These are phyloP conservation scores for Vipera latastei DNA, from an alignment of 2,797 vertebrate genomes.

Conservation along the genomic window DNA sequence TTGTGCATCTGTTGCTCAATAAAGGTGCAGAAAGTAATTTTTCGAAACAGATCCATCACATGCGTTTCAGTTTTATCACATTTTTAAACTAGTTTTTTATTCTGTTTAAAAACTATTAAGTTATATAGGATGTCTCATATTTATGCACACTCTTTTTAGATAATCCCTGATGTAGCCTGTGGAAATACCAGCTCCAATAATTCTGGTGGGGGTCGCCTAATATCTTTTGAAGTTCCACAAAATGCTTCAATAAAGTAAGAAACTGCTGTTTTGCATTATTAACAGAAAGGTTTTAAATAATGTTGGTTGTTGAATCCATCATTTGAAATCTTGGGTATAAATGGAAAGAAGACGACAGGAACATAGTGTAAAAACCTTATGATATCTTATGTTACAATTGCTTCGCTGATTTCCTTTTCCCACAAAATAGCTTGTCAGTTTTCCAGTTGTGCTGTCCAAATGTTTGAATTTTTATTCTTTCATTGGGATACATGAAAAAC, in stretches of 20 bases:
- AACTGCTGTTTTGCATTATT: not conserved
- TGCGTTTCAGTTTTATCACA: not conserved
- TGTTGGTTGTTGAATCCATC: not conserved
- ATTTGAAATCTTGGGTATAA: not conserved
- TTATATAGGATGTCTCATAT: not conserved
- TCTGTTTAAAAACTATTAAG: slow-evolving; percentile 16
- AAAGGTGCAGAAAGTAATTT: not conserved
- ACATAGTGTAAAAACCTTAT: not conserved
- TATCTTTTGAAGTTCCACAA: slow-evolving; percentile 89
- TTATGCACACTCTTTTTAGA: slow-evolving; percentile 64
- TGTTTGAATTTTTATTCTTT: not conserved
- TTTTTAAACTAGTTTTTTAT: not conserved
- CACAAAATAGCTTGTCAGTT: not conserved
- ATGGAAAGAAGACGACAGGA: not conserved
- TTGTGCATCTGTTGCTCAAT: slow-evolving; percentile 1
- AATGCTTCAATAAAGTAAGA: slow-evolving; percentile 95
- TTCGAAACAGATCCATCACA: not conserved
- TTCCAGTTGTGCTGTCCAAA: not conserved
- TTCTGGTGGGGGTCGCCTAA: slow-evolving; percentile 84
- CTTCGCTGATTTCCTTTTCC: not conserved
- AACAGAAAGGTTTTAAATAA: not conserved
- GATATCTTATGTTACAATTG: not conserved
- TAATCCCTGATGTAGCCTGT: slow-evolving; percentile 86
- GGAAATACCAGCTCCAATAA: slow-evolving; percentile 88
- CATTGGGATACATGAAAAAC: not conserved